Percentiles rank a stretch among this genome's conserved stretches.
Evolutionary conservation across 2,113 vertebrate species (phyloP).

Genomic region (Barbus barbus): DNA sequence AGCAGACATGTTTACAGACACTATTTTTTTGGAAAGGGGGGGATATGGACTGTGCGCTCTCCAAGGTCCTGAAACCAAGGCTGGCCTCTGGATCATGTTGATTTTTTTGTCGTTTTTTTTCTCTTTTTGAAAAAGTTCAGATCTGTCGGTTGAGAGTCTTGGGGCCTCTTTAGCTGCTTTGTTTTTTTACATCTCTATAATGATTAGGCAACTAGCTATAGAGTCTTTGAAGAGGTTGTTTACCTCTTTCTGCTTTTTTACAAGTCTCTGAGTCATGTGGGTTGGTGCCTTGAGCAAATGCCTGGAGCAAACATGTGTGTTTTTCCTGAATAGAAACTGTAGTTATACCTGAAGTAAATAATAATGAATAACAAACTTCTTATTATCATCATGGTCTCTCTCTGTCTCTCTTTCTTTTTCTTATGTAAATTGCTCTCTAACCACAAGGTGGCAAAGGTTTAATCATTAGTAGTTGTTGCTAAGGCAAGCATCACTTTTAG

Average conservation of each 20-base stretch:
- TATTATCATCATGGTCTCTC: background rate
- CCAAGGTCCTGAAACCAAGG: conserved; percentile 48
- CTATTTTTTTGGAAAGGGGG: background rate
- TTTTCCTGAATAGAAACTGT: background rate
- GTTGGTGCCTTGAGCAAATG: background rate
- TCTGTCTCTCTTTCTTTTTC: background rate
- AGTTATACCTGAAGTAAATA: background rate
- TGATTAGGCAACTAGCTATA: conserved; percentile 26
- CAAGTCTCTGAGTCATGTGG: background rate
- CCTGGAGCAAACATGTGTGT: background rate
- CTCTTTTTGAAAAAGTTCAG: background rate
- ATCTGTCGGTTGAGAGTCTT: background rate
- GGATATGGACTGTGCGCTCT: conserved; percentile 24
- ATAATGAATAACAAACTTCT: background rate
- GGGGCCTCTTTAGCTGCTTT: background rate
- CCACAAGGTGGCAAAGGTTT: conserved; percentile 29
- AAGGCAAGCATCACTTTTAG: background rate
- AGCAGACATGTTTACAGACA: conserved; percentile 24
- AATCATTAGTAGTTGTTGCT: background rate
- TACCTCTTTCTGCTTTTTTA: background rate
- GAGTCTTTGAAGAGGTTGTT: conserved; percentile 35
- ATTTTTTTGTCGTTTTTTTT: background rate
- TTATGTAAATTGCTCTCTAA: conserved; percentile 5
- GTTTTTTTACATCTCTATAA: background rate
- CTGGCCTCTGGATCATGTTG: background rate